Base-by-base conservation (phyloP, 2,888 invertebrate species). In the Galerucella calmariensis region DNA sequence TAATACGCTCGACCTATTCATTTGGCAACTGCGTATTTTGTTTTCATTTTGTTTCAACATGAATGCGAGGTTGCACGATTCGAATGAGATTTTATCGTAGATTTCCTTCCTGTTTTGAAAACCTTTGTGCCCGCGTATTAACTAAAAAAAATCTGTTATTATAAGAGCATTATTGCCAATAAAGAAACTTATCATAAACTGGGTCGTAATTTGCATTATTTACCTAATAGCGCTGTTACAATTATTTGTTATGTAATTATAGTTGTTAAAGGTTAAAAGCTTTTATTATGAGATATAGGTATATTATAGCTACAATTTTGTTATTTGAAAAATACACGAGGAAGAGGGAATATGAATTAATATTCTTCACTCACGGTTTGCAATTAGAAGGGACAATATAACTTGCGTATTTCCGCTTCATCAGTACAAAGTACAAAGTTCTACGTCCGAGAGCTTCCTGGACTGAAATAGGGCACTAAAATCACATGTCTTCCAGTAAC, bases 1-100 rank as follows among this genome's bases (percentile, higher is more conserved):
- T 78, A 74, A 70, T 76, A 67, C 71, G 71, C 75, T 61, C 77
- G 20, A 67, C 53, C 53, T 79, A 77, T 80, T 79, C 79, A 79
- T 81, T 82, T 81, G 80, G 80, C 79, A 80, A 82, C 80, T 80
- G 80, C 73, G 79, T 80, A 78, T 81, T 81, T 83, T 83, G 83
- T 83, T 84, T 82, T 81, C 83, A 83, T n/a, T 84, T 84, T 84
- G 80, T 84, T 83, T 84, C 83, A 81, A 84, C 82, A 82, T 72
- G 69, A 65, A 48, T 44, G 74, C 76, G 72, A 75, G 75, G 69
- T 67, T 75, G 68, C 70, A 56, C 72, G 72, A 83, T 83, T 83
- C 78, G 83, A 65, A 84, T 84, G 77, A 84, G 84, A 84, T 85
- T 69, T 73, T 84, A 85, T 85, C 84, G 78, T 71, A 48, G 74